Conservation (phyloP, 2,797 vertebrate species). For the Microctenopoma steveboyesi region DNA sequence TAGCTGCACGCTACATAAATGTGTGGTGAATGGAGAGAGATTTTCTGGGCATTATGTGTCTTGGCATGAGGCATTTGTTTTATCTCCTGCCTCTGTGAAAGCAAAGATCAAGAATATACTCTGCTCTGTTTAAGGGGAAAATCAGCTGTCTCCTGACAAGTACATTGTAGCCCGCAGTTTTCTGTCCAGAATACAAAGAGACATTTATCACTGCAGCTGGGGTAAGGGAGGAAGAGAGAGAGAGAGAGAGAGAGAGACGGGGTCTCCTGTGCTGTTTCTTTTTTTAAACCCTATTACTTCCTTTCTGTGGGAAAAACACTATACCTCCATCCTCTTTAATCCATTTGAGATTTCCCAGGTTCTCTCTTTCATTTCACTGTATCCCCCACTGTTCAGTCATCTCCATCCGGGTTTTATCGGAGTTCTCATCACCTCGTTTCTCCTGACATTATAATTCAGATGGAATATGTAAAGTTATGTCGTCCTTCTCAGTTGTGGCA, state of each 20-base stretch:
- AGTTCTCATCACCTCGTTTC: slow-evolving; percentile 60
- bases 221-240: slow-evolving; percentile 60
- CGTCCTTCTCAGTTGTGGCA: slow-evolving; percentile 73
- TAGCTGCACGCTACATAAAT: slow-evolving; percentile 15
- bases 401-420: slow-evolving; percentile 35
- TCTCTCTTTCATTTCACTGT: slow-evolving; percentile 47
- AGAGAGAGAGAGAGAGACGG: slow-evolving; percentile 17
- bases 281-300: slow-evolving; percentile 77
- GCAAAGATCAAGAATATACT: slow-evolving; percentile 77
- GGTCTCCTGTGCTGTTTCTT: slow-evolving; percentile 67
- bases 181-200: slow-evolving; percentile 84
- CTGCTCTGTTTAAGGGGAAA: slow-evolving; percentile 73
- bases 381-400: slow-evolving; percentile 44
- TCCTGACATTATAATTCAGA: slow-evolving; percentile 62
- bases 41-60: slow-evolving; percentile 70
- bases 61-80: slow-evolving; percentile 72
- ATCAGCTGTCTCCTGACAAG: slow-evolving; percentile 83
- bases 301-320: slow-evolving; percentile 61
- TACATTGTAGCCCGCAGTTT: slow-evolving; percentile 80
- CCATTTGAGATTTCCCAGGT: slow-evolving; percentile 51
- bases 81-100: slow-evolving; percentile 62
- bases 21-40: slow-evolving; percentile 39
- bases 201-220: slow-evolving; percentile 87
- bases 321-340: slow-evolving; percentile 63
- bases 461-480: slow-evolving; percentile 72